Conservation (phyloP, 2,113 vertebrate species). For the human (Homo sapiens) region DNA sequence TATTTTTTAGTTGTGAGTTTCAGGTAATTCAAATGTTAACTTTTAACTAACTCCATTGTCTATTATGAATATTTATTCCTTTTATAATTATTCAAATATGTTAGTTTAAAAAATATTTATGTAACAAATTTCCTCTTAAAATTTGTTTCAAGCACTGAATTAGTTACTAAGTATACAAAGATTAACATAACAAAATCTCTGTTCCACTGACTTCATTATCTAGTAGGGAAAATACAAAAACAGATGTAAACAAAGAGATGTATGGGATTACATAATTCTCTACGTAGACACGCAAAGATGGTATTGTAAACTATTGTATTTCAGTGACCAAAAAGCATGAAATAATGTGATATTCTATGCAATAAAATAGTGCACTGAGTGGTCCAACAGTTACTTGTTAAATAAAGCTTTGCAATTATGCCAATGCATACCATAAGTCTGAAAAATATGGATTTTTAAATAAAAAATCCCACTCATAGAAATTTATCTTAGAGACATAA, state of each 20-base stretch:
- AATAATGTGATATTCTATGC: background rate
- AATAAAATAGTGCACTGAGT: background rate
- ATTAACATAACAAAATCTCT: background rate
- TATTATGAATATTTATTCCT: background rate
- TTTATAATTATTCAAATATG: background rate
- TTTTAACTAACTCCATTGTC: background rate
- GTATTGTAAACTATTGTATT: too few species aligned
- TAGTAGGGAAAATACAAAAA: background rate
- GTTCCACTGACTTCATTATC: background rate
- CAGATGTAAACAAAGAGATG: background rate
- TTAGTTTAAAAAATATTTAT: background rate
- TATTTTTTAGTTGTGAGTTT: background rate
- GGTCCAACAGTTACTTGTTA: background rate
- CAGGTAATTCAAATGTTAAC: background rate
- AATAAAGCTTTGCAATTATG: background rate
- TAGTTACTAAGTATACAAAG: background rate
- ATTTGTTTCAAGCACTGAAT: background rate
- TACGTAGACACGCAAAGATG: background rate
- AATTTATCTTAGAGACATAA: background rate
- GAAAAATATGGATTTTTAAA: background rate
- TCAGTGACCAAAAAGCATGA: background rate
- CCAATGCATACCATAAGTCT: background rate
- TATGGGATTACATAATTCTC: fast-evolving
- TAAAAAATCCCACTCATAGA: background rate
- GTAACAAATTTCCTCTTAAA: background rate